Evolutionary conservation across 2,888 invertebrate species (phyloP).

Genomic region (Dryobota labecula): DNA sequence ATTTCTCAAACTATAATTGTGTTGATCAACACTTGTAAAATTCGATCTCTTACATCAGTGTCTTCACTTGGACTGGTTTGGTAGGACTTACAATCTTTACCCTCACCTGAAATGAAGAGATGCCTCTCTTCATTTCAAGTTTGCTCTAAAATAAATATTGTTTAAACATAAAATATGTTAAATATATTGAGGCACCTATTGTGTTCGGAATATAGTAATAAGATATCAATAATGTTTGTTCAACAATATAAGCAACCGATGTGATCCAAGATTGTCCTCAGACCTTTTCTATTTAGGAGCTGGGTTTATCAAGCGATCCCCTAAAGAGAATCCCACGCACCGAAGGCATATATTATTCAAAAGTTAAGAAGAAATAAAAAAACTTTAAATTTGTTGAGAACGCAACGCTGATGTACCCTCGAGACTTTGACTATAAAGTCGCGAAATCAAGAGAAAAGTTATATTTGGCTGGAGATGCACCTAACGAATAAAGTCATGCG

Average conservation of each 20-base stretch:
- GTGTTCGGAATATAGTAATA: conserved; percentile 47
- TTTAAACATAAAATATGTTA: neutral
- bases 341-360: conserved; percentile 59
- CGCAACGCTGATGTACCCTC: conserved; percentile 43
- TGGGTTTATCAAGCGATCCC: conserved; percentile 53
- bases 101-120: too few species aligned
- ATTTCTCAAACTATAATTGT: neutral
- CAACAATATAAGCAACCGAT: conserved; percentile 45
- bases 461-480: conserved; percentile 12
- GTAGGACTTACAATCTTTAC: neutral
- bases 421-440: conserved; percentile 50
- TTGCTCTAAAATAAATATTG: neutral
- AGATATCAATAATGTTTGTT: conserved; percentile 47
- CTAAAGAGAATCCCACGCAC: conserved; percentile 53
- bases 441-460: conserved; percentile 30
- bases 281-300: conserved; percentile 49
- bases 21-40: neutral
- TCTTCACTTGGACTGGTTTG: neutral
- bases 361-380: conserved; percentile 57
- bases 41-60: neutral
- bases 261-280: conserved; percentile 39
- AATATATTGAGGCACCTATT: conserved; percentile 13
- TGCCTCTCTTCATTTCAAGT: neutral
- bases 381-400: conserved; percentile 51
- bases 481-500: conserved; percentile 1